These are phyloP conservation scores for Falcunculus frontatus DNA, from an alignment of 2,113 vertebrate species.

Conservation along the genomic window DNA sequence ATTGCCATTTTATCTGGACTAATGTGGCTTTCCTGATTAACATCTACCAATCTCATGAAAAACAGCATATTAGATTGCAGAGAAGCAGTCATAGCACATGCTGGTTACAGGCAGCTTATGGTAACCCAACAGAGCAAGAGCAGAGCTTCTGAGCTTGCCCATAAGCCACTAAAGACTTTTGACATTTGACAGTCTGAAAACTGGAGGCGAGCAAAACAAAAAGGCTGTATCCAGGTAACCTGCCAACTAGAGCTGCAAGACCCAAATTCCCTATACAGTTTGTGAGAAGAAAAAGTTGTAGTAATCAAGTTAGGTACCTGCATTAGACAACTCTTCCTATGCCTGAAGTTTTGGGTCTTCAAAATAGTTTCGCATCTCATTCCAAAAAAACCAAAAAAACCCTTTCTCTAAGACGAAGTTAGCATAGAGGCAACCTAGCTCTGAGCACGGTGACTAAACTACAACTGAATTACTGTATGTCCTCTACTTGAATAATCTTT, in stretches of 20 bases:
- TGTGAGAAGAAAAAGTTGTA: background rate
- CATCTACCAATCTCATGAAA: background rate
- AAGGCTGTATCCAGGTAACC: background rate
- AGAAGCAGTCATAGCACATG: background rate
- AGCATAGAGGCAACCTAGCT: background rate
- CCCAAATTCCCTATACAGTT: background rate
- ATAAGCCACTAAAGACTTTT: background rate
- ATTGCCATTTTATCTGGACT: background rate
- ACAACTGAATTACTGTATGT: background rate
- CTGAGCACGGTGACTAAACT: background rate
- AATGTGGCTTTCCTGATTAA: background rate
- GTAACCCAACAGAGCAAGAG: background rate
- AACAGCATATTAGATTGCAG: background rate
- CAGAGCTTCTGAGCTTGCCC: background rate
- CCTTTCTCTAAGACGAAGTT: background rate
- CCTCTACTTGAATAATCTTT: background rate
- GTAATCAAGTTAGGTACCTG: background rate
- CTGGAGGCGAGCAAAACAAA: fast-evolving
- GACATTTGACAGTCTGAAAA: background rate
- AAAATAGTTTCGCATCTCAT: too few relatives aligned
- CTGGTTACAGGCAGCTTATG: background rate
- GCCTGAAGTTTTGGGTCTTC: background rate
- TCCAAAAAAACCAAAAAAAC: background rate
- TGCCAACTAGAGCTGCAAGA: background rate
- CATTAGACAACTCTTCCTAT: background rate